Conservation (phyloP, 2,797 vertebrate species). For the Thamnophis elegans region DNA sequence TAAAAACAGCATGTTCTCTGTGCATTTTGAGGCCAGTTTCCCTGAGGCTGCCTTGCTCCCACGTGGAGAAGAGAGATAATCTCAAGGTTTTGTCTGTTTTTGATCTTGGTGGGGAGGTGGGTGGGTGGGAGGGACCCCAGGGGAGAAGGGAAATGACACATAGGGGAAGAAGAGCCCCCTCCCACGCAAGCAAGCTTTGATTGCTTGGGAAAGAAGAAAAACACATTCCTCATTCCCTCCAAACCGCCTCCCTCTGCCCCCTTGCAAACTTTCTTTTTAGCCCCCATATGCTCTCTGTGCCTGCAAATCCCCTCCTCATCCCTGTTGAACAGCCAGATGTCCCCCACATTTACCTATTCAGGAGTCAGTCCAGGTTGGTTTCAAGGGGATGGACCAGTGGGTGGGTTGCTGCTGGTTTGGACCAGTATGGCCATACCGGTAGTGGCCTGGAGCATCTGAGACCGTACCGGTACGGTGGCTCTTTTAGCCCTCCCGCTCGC, state of each 20-base stretch:
- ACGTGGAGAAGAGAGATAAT: neutral
- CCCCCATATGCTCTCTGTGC: neutral
- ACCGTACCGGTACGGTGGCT: too few species aligned
- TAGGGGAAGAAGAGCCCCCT: neutral
- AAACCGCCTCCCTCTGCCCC: neutral
- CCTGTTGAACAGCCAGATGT: neutral
- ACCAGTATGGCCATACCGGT: too few species aligned
- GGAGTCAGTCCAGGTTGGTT: neutral
- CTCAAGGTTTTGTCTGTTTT: neutral
- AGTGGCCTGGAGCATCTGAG: too few species aligned
- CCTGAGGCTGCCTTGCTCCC: neutral
- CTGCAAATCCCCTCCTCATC: neutral
- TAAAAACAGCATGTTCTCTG: neutral
- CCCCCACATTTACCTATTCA: neutral
- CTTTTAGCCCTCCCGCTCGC: too few species aligned
- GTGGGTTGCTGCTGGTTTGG: too few species aligned
- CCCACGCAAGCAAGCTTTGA: neutral
- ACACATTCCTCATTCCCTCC: neutral
- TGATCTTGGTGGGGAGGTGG: neutral
- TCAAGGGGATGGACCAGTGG: neutral
- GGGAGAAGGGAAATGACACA: neutral
- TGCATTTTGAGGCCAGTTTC: neutral
- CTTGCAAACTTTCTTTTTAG: neutral
- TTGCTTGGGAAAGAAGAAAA: neutral
- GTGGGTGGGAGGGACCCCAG: neutral